Conservation (phyloP, 2,113 vertebrate genomes). For the Pao palembangensis region DNA sequence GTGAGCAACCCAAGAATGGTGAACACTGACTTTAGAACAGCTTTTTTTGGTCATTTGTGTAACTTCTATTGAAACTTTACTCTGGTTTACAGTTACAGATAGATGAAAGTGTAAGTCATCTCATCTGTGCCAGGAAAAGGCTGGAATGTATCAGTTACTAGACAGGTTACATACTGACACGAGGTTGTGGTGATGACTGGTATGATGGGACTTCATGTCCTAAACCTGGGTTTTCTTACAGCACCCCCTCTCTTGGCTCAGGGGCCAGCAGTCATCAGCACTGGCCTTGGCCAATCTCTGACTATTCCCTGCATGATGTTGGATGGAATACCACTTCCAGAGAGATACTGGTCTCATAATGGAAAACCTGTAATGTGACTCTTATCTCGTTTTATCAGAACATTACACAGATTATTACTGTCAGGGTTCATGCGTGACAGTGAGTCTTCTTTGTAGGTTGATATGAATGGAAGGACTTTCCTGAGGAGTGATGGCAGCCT, state of each 20-base stretch:
- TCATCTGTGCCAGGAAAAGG: too few species aligned
- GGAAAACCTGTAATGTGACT: constrained; percentile 72
- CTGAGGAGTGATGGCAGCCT: constrained; percentile 83
- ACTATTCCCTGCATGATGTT: constrained; percentile 83
- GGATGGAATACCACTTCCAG: constrained; percentile 81
- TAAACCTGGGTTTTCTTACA: constrained; percentile 22
- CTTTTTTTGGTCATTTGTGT: too few species aligned
- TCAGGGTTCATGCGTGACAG: not conserved
- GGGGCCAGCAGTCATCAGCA: constrained; percentile 67
- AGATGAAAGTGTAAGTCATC: too few species aligned
- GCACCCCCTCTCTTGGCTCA: constrained; percentile 81
- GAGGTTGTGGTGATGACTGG: too few species aligned
- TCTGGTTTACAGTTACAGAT: too few species aligned
- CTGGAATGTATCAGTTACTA: too few species aligned
- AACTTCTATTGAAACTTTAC: too few species aligned
- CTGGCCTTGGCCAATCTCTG: constrained; percentile 75
- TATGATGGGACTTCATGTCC: too few species aligned
- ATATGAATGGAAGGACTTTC: constrained; percentile 57
- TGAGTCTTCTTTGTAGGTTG: constrained; percentile 65
- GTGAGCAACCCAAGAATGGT: too few species aligned
- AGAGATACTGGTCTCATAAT: constrained; percentile 81
- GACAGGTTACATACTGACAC: too few species aligned
- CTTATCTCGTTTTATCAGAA: not conserved
- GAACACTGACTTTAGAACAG: too few species aligned
- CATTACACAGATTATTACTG: not conserved